These are phyloP conservation scores for Notolepis coatsorum DNA, from an alignment of 2,797 vertebrate genomes.

Conservation along the genomic window DNA sequence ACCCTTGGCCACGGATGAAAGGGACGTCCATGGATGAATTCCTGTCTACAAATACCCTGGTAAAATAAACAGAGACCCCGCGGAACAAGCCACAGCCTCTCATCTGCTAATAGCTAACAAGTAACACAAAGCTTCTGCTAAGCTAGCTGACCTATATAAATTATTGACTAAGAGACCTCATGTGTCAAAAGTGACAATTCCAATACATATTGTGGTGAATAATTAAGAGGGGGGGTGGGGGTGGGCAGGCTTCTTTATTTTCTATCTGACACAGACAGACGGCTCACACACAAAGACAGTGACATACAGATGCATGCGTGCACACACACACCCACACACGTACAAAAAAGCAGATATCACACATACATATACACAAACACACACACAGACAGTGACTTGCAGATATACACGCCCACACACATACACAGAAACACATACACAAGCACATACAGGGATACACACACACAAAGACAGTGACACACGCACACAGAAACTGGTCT, in stretches of 20 bases:
- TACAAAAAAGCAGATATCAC: too few relatives aligned
- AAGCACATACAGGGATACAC: conserved; percentile 32
- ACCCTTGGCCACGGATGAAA: conserved; percentile 67
- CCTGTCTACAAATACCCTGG: conserved; percentile 69
- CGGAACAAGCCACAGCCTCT: conserved; percentile 66
- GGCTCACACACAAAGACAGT: conserved; percentile 51
- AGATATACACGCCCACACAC: conserved; percentile 13
- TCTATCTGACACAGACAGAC: conserved; percentile 63
- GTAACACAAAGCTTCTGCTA: conserved; percentile 64
- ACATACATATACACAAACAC: neutral
- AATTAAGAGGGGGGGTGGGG: conserved; percentile 70
- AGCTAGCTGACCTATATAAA: conserved; percentile 76
- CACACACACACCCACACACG: conserved; percentile 15
- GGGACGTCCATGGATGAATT: conserved; percentile 66
- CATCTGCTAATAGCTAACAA: conserved; percentile 75
- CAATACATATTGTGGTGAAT: conserved; percentile 75
- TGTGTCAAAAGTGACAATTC: conserved; percentile 80
- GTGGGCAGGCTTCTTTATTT: conserved; percentile 69
- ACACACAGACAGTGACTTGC: too few relatives aligned
- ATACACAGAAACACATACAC: conserved; percentile 36
- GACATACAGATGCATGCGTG: conserved; percentile 49
- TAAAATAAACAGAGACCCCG: conserved; percentile 71
- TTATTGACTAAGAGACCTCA: conserved; percentile 78
- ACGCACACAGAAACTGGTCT: conserved; percentile 54
- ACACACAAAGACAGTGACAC: neutral